These are phyloP conservation scores for Lophochroa leadbeateri DNA, from an alignment of 2,113 vertebrate genomes.

Conservation along the genomic window DNA sequence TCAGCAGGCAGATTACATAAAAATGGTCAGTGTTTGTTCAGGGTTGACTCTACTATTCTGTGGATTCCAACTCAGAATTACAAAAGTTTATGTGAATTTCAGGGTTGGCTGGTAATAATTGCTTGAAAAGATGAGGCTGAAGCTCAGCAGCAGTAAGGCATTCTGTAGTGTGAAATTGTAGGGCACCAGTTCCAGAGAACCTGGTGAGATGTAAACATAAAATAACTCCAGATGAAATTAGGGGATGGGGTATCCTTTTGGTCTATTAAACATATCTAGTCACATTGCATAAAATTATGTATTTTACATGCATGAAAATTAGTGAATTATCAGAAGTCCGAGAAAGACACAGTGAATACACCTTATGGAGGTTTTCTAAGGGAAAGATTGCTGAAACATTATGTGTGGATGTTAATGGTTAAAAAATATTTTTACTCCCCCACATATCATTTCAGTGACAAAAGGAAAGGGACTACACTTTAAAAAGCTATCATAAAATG, in stretches of 20 bases:
- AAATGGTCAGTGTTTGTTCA: background rate
- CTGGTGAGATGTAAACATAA: background rate
- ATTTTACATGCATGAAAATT: background rate
- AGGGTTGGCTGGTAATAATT: background rate
- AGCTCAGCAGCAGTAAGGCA: background rate
- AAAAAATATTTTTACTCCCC: conserved; percentile 1
- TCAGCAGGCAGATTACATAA: background rate
- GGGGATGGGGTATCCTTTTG: background rate
- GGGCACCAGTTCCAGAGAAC: background rate
- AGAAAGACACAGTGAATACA: background rate
- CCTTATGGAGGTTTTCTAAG: background rate
- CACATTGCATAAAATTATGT: background rate
- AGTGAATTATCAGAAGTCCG: background rate
- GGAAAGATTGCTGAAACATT: background rate
- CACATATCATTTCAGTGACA: background rate
- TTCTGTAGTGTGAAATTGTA: background rate
- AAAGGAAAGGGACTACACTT: background rate
- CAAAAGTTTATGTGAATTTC: background rate
- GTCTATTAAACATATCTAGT: background rate
- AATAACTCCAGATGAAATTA: background rate
- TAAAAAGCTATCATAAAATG: background rate
- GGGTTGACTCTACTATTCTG: background rate
- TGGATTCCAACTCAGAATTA: background rate
- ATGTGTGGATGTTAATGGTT: conserved; percentile 17
- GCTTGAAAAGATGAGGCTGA: background rate